Evolutionary conservation across 2,113 vertebrate genomes (phyloP).

Genomic region (Cololabis saira): DNA sequence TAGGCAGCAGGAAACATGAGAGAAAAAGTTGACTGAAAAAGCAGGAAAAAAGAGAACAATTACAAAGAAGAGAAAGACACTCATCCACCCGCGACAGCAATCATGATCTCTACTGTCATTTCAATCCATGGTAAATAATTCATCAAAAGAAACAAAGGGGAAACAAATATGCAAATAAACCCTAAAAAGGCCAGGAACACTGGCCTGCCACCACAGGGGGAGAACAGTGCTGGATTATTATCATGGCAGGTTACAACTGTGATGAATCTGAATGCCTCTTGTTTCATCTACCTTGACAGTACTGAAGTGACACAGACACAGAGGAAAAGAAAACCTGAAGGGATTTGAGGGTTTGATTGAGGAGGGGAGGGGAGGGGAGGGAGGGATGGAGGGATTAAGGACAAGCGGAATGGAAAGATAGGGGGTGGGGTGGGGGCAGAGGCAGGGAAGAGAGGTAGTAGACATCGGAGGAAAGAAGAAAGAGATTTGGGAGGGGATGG

Average conservation of each 20-base stretch:
- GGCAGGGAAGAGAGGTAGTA: constrained; percentile 46
- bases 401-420: constrained; percentile 72
- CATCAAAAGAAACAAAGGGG: constrained; percentile 79
- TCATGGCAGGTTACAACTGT: constrained; percentile 68
- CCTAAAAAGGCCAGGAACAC: constrained; percentile 68
- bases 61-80: constrained; percentile 65
- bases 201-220: constrained; percentile 66
- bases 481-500: constrained; percentile 73
- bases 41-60: constrained; percentile 69
- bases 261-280: constrained; percentile 75
- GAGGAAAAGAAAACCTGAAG: constrained; percentile 47
- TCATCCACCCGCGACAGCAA: constrained; percentile 65
- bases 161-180: constrained; percentile 81
- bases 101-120: constrained; percentile 75
- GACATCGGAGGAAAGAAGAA: constrained; percentile 75
- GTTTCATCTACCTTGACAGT: constrained; percentile 79
- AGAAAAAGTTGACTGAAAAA: constrained; percentile 72
- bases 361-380: constrained; percentile 44
- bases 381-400: constrained; percentile 69
- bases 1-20: constrained; percentile 53
- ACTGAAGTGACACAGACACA: constrained; percentile 68
- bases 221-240: constrained; percentile 65
- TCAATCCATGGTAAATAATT: constrained; percentile 73
- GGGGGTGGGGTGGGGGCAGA: constrained; percentile 20
- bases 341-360: constrained; percentile 78